Evolutionary conservation across 2,888 invertebrate genomes (phyloP).

Genomic region (Neocrepidodera transversa): DNA sequence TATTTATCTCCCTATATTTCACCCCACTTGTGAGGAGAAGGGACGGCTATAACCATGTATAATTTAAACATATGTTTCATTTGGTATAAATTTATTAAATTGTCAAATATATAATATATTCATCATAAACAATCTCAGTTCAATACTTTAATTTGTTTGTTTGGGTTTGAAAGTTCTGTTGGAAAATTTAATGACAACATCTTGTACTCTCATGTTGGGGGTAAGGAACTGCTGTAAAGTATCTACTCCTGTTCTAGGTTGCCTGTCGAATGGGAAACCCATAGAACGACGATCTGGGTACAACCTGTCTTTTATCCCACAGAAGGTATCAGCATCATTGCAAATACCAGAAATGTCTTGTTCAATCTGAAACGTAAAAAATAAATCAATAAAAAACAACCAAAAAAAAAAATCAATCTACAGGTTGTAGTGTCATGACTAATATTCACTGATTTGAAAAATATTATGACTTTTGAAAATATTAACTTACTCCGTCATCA

Average conservation of each 20-base stretch:
- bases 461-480: not conserved
- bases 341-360: constrained; percentile 67
- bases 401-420: too few relatives aligned
- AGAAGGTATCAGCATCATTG: constrained; percentile 79
- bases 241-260: constrained; percentile 65
- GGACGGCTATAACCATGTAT: too few relatives aligned
- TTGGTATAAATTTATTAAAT: too few relatives aligned
- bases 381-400: too few relatives aligned
- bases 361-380: constrained; percentile 58
- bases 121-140: too few relatives aligned
- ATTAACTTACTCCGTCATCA: constrained; percentile 67
- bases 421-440: too few relatives aligned
- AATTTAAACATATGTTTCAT: too few relatives aligned
- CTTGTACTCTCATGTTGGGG: constrained; percentile 74
- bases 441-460: not conserved
- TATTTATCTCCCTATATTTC: too few relatives aligned
- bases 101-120: too few relatives aligned
- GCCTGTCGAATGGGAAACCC: constrained; percentile 84
- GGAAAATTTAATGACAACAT: constrained; percentile 68
- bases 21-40: too few relatives aligned
- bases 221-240: constrained; percentile 72
- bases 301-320: constrained; percentile 76
- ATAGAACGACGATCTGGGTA: constrained; percentile 84
- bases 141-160: not conserved
- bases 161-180: constrained; percentile 60